Evolutionary conservation across 2,797 vertebrate genomes (phyloP).

Genomic region (Smutsia temminckii): DNA sequence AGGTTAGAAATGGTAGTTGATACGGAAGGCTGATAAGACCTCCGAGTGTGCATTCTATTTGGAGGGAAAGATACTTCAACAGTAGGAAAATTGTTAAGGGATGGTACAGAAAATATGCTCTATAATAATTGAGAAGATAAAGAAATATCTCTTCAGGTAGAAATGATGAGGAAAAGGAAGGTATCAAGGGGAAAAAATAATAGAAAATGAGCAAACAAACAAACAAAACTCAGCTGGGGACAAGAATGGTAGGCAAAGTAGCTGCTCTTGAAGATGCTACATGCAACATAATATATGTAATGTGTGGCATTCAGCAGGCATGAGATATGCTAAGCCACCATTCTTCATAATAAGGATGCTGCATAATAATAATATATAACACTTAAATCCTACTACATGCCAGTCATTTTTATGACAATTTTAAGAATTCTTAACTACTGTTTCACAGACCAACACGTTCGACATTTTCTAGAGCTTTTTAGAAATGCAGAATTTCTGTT

Average conservation of each 20-base stretch:
- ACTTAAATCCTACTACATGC: neutral
- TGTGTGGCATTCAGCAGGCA: neutral
- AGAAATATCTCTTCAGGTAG: neutral
- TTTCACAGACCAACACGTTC: neutral
- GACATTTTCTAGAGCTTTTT: neutral
- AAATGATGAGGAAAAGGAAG: neutral
- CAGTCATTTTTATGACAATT: neutral
- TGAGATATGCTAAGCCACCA: neutral
- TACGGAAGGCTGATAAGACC: neutral
- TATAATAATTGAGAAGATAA: neutral
- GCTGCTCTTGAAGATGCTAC: neutral
- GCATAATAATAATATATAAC: neutral
- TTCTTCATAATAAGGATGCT: neutral
- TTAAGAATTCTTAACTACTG: neutral
- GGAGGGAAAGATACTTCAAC: neutral
- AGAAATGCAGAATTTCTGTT: neutral
- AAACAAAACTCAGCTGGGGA: neutral
- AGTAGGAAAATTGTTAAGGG: neutral
- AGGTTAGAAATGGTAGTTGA: neutral
- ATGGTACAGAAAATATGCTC: neutral
- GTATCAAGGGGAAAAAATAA: neutral
- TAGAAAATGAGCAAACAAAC: neutral
- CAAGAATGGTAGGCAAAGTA: neutral
- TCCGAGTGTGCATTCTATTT: neutral
- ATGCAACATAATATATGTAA: neutral